Evolutionary conservation across 2,888 invertebrate genomes (phyloP), one percentile per base, ranked within the genome.

Genomic region (Calameuta idolon): DNA sequence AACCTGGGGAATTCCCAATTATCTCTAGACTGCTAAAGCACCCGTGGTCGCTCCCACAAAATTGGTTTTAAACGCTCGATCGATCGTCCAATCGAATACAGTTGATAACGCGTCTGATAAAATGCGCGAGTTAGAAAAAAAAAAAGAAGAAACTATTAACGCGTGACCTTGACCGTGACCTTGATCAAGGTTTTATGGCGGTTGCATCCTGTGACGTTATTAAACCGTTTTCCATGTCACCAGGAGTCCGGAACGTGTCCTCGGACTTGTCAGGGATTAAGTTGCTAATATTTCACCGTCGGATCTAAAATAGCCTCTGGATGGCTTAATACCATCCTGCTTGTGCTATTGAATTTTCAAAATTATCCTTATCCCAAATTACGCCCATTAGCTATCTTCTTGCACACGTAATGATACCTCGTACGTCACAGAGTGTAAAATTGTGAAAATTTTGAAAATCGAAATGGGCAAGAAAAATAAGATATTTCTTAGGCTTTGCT

Each of bases 241-340:
- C n/a, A 15, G 31, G 31, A 79, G 76, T 75, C 76, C 71, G 79
- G 75, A 76, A 76, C 81, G 79, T 69, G 82, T 79, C 80, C 84
- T 85, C 82, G 85, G 77, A 79, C 79, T 79, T 80, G 84, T 81
- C 83, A 81, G 40, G 82, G 79, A 84, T 83, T 83, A 83, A 86
- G 83, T 84, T 82, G 82, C 83, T 82, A 83, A 86, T 86, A 86
- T 86, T 84, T 86, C 85, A 86, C 69, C 30, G 55, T 12, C 23
- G 23, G 55, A 55, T 55, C 55, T 55, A 2, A 23, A 55, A 55
- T 55, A 55, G 23, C 55, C 55, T 55, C 23, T 55, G 23, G 55
- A 55, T 55, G 9, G 55, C 23, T 55, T 9, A 55, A 55, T 23
- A 55, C 1, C 1, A 15, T 2, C 2, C 1, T 23, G 40, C 71